A percentile compares a stretch with the other conserved stretches of the same genome.
Evolutionary conservation across 2,888 invertebrate species (phyloP).

Genomic region (Plemyria rubiginata): DNA sequence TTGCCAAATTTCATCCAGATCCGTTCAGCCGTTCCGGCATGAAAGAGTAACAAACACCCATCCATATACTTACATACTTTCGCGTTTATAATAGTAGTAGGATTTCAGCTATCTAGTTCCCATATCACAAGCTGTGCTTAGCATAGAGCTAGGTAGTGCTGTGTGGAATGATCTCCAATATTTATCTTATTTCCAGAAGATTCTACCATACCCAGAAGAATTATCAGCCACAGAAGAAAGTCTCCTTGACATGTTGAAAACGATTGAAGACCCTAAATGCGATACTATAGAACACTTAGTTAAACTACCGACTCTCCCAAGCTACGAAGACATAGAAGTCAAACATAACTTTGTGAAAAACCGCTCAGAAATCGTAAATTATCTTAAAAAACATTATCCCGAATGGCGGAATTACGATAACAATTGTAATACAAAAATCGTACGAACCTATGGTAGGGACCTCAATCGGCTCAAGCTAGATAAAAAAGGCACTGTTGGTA

Average conservation of each 20-base stretch:
- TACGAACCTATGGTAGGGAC: slow-evolving; percentile 55
- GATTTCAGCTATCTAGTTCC: too few species aligned
- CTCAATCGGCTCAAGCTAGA: slow-evolving; percentile 5
- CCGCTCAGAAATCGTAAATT: slow-evolving; percentile 48
- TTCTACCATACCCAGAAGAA: slow-evolving; percentile 10
- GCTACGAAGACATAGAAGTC: neutral
- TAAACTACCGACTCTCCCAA: neutral
- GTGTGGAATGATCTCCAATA: too few species aligned
- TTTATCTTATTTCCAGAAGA: slow-evolving; percentile 9
- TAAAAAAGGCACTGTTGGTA: neutral
- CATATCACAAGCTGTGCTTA: too few species aligned
- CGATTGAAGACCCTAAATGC: slow-evolving; percentile 7
- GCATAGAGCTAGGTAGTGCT: too few species aligned
- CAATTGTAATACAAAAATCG: slow-evolving; percentile 38
- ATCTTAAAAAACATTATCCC: slow-evolving; percentile 56
- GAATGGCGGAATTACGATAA: slow-evolving; percentile 47
- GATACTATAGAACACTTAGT: slow-evolving; percentile 3
- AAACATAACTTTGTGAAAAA: slow-evolving; percentile 44
- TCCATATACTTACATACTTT: too few species aligned
- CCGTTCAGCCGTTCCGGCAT: too few species aligned
- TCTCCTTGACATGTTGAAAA: slow-evolving; percentile 3
- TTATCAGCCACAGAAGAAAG: slow-evolving; percentile 2
- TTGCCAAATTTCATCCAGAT: too few species aligned
- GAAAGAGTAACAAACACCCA: too few species aligned
- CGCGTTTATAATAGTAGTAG: too few species aligned